Conservation (phyloP, 1,140 invertebrate species). For the Chelonus insularis region DNA sequence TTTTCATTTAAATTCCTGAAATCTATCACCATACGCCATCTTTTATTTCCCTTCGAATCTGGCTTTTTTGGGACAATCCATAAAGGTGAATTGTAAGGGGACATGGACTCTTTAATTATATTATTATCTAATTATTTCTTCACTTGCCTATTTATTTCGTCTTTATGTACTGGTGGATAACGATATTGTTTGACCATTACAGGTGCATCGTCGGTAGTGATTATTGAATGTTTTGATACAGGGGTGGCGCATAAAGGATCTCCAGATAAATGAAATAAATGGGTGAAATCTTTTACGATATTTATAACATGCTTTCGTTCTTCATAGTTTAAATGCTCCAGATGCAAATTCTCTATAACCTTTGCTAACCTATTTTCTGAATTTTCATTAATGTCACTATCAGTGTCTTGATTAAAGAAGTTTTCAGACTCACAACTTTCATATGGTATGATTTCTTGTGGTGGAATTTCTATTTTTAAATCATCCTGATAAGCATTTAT, state of each 20-base stretch:
- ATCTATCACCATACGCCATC: too few species aligned
- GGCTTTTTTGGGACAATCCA: slow-evolving; percentile 34
- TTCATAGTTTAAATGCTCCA: background rate
- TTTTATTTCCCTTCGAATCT: too few species aligned
- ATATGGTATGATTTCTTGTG: slow-evolving; percentile 12
- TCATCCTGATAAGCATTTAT: background rate
- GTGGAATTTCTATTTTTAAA: background rate
- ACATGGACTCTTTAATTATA: slow-evolving; percentile 9
- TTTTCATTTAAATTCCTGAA: too few species aligned
- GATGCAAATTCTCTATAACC: background rate
- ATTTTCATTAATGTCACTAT: background rate
- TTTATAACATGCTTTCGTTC: background rate
- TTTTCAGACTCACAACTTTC: background rate
- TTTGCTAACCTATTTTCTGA: background rate
- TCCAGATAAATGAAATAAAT: background rate
- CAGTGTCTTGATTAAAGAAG: background rate
- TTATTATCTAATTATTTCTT: slow-evolving; percentile 17
- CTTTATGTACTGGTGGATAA: slow-evolving; percentile 3
- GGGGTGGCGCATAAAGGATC: background rate
- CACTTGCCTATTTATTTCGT: slow-evolving; percentile 5
- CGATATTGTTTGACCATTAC: slow-evolving; percentile 13
- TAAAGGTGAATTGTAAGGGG: slow-evolving; percentile 14
- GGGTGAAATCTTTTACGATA: background rate
- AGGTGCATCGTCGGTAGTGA: slow-evolving; percentile 1
- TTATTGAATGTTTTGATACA: background rate